These are phyloP conservation scores for Sarcophaga rosellei DNA, from an alignment of 2,888 invertebrate species.

Conservation along the genomic window DNA sequence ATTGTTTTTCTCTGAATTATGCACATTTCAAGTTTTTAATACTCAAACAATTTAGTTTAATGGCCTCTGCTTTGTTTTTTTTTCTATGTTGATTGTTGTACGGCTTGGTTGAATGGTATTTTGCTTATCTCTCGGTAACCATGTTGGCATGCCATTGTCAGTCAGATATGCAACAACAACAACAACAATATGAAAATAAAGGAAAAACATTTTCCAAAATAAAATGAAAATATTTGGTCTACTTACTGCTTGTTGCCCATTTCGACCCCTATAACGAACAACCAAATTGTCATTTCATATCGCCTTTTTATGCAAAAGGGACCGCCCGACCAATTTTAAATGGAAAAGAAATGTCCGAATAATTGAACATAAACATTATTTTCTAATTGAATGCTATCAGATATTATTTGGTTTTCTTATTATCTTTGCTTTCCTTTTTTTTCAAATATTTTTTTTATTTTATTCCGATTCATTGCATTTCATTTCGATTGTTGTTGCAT, in stretches of 20 bases:
- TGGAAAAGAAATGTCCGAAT: constrained; percentile 50
- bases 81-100: no score
- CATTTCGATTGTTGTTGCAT: not conserved
- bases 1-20: constrained; percentile 21
- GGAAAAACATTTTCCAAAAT: not conserved
- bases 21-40: not conserved
- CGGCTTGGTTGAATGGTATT: not conserved
- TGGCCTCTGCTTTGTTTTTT: not conserved
- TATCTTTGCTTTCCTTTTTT: not conserved
- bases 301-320: constrained; percentile 28
- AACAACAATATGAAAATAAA: not conserved
- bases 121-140: constrained; percentile 30
- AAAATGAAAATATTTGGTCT: no score
- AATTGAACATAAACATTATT: constrained; percentile 66
- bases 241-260: no score
- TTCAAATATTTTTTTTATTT: constrained; percentile 17
- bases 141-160: constrained; percentile 31
- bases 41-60: constrained; percentile 44
- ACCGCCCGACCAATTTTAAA: not conserved
- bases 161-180: not conserved
- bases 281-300: constrained; percentile 20
- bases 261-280: not conserved
- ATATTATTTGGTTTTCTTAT: constrained; percentile 22
- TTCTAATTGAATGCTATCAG: constrained; percentile 59
- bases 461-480: constrained; percentile 9